These are phyloP conservation scores for Oceanodroma tethys DNA, from an alignment of 2,113 vertebrate species.

Conservation along the genomic window DNA sequence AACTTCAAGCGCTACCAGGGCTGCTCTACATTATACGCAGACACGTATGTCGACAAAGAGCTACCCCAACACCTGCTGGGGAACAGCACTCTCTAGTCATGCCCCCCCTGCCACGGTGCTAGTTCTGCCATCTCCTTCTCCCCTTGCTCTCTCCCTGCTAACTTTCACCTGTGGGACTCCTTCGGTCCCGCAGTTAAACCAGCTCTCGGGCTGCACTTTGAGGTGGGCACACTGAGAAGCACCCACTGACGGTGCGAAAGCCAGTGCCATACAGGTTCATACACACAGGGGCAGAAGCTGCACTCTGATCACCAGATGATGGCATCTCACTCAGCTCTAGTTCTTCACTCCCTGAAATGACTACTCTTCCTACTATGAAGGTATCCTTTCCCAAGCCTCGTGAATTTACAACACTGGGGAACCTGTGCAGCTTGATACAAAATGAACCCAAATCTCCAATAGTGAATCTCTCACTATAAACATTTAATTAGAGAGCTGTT, in stretches of 20 bases:
- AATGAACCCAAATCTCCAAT: not conserved
- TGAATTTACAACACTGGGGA: not conserved
- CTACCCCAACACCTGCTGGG: not conserved
- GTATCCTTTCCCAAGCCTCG: accelerated
- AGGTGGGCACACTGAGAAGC: not conserved
- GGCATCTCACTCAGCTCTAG: not conserved
- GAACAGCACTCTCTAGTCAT: not conserved
- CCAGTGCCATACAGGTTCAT: not conserved
- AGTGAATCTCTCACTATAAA: not conserved
- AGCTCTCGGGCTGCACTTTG: not conserved
- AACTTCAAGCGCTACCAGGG: not conserved
- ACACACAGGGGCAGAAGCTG: not conserved
- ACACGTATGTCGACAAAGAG: accelerated
- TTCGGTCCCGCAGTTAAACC: accelerated
- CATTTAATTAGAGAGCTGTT: not conserved
- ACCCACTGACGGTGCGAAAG: not conserved
- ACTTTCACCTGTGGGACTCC: not conserved
- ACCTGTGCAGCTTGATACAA: not conserved
- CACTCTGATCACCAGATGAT: not conserved
- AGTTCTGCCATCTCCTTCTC: not conserved
- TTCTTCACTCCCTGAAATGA: not conserved
- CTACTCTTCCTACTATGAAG: not conserved
- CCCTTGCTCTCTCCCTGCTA: not conserved
- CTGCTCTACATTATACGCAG: accelerated
- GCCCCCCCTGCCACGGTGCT: not conserved